Conservation (phyloP, 2,888 invertebrate species). For the Sthenelais limicola region DNA sequence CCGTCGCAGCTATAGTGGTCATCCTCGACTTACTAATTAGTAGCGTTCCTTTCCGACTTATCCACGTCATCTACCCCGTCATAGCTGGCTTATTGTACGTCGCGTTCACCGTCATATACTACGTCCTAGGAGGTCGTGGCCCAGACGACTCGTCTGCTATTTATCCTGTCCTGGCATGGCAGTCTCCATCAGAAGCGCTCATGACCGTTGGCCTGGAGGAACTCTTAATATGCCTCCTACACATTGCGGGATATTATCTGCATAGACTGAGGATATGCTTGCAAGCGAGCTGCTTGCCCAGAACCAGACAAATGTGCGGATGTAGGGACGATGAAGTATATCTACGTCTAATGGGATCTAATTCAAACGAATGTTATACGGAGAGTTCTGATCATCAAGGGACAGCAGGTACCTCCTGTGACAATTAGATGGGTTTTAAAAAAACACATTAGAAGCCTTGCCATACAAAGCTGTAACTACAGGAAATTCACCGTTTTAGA, state of each 20-base stretch:
- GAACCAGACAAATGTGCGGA: no score
- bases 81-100: constrained; percentile 3
- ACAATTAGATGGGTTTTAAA: no score
- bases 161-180: constrained; percentile 7
- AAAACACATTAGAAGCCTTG: no score
- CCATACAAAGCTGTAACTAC: no score
- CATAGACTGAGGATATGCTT: not conserved
- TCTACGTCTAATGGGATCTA: no score
- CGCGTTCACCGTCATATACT: constrained; percentile 8
- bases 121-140: constrained; percentile 8
- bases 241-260: not conserved
- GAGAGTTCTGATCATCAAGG: no score
- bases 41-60: constrained; percentile 2
- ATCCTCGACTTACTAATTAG: not conserved
- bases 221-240: not conserved
- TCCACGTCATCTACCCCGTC: constrained; percentile 18
- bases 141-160: not conserved
- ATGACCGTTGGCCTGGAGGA: constrained; percentile 19
- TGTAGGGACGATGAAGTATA: no score
- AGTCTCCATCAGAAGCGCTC: not conserved
- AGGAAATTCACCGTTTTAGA: no score
- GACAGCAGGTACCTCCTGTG: no score
- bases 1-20: not conserved
- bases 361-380: no score
- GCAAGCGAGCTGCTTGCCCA: not conserved